These are phyloP conservation scores for Spatulosminthurus flaviceps DNA, from an alignment of 2,888 invertebrate genomes.

Conservation along the genomic window DNA sequence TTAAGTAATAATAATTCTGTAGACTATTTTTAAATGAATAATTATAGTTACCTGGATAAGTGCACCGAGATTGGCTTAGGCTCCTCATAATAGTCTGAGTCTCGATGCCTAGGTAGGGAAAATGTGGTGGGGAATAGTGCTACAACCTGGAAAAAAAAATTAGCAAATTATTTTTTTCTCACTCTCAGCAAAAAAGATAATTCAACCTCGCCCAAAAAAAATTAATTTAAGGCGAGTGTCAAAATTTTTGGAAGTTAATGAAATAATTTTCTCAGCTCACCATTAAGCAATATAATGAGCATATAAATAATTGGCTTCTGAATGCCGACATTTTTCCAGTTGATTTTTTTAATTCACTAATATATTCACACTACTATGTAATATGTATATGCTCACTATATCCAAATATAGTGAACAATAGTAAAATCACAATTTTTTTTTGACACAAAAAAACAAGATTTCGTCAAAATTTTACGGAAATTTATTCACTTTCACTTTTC, in stretches of 20 bases:
- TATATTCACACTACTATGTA: too few species aligned
- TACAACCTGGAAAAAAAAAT: constrained; percentile 30
- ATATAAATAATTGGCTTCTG: not conserved
- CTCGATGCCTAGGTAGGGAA: constrained; percentile 36
- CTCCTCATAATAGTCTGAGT: constrained; percentile 42
- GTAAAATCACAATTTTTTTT: too few species aligned
- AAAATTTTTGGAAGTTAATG: not conserved
- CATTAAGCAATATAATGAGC: not conserved
- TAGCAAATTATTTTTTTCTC: not conserved
- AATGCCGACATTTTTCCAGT: not conserved
- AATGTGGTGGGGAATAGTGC: constrained; percentile 37
- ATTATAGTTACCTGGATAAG: constrained; percentile 31
- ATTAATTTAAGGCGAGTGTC: not conserved
- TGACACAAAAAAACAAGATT: too few species aligned
- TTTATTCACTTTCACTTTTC: too few species aligned
- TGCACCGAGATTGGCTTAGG: constrained; percentile 39
- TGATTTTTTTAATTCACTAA: too few species aligned
- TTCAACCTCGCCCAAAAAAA: not conserved
- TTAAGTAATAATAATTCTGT: too few species aligned
- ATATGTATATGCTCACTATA: too few species aligned
- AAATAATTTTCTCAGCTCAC: not conserved
- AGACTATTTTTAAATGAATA: too few species aligned
- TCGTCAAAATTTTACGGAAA: not conserved
- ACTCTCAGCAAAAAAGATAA: not conserved
- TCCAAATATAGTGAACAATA: too few species aligned